Evolutionary conservation across 2,113 vertebrate species (phyloP).

Genomic region (Athene noctua): DNA sequence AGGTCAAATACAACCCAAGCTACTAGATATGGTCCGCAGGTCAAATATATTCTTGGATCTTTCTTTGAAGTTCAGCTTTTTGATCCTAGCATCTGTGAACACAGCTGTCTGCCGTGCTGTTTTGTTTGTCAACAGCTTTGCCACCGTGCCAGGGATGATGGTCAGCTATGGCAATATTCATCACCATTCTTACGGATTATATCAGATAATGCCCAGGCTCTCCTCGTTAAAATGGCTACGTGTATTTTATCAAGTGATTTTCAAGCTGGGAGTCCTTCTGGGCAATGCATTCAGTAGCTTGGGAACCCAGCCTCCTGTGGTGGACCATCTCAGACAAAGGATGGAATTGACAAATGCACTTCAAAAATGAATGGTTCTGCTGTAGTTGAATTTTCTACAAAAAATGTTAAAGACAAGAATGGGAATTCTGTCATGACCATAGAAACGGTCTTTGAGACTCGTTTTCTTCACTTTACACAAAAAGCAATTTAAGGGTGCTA

Average conservation of each 20-base stretch:
- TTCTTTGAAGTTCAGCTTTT: not conserved
- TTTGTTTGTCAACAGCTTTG: not conserved
- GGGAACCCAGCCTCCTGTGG: not conserved
- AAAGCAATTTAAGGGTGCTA: not conserved
- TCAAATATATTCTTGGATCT: not conserved
- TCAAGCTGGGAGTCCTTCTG: not conserved
- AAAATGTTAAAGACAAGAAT: not conserved
- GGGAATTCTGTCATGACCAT: not conserved
- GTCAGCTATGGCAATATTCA: not conserved
- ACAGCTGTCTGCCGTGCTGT: not conserved
- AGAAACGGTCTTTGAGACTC: not conserved
- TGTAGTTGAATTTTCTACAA: not conserved
- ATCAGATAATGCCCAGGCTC: not conserved
- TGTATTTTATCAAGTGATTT: not conserved
- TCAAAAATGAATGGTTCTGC: not conserved
- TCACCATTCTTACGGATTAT: not conserved
- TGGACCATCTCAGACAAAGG: not conserved
- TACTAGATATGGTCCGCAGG: not conserved
- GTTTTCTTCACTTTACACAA: not conserved
- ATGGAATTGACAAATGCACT: not conserved
- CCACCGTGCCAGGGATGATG: not conserved
- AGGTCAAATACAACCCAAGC: not conserved
- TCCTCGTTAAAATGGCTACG: not conserved
- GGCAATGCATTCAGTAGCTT: not conserved
- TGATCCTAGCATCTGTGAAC: not conserved